phyloP scores from a whole-genome alignment of 2,888 invertebrate genomes.

The Orthonychiurus folsomi region DNA sequence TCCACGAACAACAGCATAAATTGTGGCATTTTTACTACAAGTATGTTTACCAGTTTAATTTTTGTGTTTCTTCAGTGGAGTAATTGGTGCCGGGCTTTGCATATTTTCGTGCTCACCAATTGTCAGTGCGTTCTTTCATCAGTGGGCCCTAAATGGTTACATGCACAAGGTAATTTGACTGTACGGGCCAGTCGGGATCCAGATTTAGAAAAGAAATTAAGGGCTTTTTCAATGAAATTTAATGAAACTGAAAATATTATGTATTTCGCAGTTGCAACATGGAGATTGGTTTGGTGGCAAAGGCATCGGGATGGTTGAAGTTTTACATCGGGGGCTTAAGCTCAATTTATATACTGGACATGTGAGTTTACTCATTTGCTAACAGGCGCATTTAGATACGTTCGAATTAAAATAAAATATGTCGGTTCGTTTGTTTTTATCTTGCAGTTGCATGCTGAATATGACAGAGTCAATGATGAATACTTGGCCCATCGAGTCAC shows the following conservation, averaged over 20 bases:
- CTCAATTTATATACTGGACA: slow-evolving; percentile 88
- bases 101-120: slow-evolving; percentile 75
- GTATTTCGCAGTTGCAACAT: slow-evolving; percentile 58
- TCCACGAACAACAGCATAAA: slow-evolving; percentile 7
- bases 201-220: not conserved
- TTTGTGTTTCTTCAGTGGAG: slow-evolving; percentile 58
- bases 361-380: slow-evolving; percentile 55
- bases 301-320: slow-evolving; percentile 74
- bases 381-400: too few species aligned
- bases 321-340: slow-evolving; percentile 57
- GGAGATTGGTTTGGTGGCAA: slow-evolving; percentile 99
- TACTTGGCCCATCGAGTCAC: slow-evolving; percentile 85
- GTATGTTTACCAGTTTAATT: not conserved
- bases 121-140: slow-evolving; percentile 77
- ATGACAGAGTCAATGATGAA: slow-evolving; percentile 65
- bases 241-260: not conserved
- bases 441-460: slow-evolving; percentile 83
- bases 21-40: too few species aligned
- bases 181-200: too few species aligned
- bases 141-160: slow-evolving; percentile 96
- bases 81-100: slow-evolving; percentile 81
- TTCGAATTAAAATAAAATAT: not conserved
- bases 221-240: not conserved
- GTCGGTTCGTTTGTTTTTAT: slow-evolving; percentile 16
- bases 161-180: slow-evolving; percentile 66